Evolutionary conservation across 2,888 invertebrate species (phyloP).

Genomic region (Aphelenchoides bicaudatus): DNA sequence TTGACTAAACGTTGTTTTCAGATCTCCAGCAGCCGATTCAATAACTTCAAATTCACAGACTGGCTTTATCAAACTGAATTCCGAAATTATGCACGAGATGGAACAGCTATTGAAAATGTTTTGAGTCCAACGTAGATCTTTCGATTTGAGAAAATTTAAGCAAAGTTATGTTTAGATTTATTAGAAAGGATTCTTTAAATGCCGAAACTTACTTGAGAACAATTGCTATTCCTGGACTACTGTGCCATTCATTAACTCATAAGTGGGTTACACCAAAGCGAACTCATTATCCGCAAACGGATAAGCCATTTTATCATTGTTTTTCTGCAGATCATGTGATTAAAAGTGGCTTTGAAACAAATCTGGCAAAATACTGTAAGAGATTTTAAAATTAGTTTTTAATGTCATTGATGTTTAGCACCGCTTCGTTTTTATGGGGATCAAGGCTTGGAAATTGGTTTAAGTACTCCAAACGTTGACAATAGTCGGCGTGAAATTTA

Average conservation of each 20-base stretch:
- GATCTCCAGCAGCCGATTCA: not conserved
- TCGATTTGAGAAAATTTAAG: not conserved
- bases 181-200: too few species aligned
- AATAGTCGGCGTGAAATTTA: not conserved
- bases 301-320: conserved; percentile 12
- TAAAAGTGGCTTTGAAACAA: not conserved
- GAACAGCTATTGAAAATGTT: not conserved
- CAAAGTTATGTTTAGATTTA: not conserved
- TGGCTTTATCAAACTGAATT: conserved; percentile 19
- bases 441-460: not conserved
- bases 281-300: not conserved
- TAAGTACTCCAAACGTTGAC: not conserved
- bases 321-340: conserved; percentile 6
- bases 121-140: conserved; percentile 10
- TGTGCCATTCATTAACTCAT: too few species aligned
- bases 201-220: not conserved
- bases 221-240: not conserved
- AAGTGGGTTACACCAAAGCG: too few species aligned
- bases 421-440: conserved; percentile 8
- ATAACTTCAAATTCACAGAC: conserved; percentile 6
- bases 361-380: not conserved
- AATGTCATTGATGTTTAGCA: conserved; percentile 8
- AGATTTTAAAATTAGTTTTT: not conserved
- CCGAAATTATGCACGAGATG: not conserved
- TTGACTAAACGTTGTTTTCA: not conserved